Percentiles rank a stretch among this genome's conserved stretches.
These are phyloP conservation scores for Pterostichus madidus DNA, from an alignment of 2,888 invertebrate genomes.

Conservation along the genomic window DNA sequence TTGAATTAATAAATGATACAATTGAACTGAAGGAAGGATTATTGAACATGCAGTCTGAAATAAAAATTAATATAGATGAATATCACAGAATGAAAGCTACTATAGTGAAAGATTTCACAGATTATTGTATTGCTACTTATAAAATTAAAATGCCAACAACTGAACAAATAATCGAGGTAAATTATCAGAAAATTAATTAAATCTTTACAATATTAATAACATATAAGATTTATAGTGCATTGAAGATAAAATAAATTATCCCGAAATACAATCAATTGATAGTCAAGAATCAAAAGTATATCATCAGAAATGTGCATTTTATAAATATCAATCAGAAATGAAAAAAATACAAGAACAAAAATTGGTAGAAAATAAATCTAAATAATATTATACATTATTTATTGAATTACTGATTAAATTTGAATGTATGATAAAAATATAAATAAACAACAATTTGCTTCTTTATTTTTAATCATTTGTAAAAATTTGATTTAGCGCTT, in stretches of 20 bases:
- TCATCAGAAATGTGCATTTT: constrained; percentile 18
- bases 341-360: constrained; percentile 18
- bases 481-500: constrained; percentile 35
- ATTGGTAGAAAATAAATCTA: constrained; percentile 11
- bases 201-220: constrained; percentile 5
- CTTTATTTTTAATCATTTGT: constrained; percentile 24
- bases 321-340: constrained; percentile 50
- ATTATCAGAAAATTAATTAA: constrained; percentile 2
- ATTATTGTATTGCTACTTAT: constrained; percentile 72
- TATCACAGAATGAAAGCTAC: constrained; percentile 71
- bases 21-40: constrained; percentile 73
- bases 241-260: constrained; percentile 47
- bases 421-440: constrained; percentile 28
- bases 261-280: background rate
- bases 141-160: constrained; percentile 68
- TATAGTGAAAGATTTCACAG: constrained; percentile 72
- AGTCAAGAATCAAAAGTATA: constrained; percentile 36
- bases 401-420: constrained; percentile 3
- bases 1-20: constrained; percentile 57
- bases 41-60: constrained; percentile 72
- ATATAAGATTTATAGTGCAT: constrained; percentile 43
- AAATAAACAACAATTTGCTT: constrained; percentile 9
- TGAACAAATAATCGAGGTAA: constrained; percentile 50
- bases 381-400: background rate
- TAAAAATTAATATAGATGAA: constrained; percentile 72